phyloP scores from a whole-genome alignment of 2,888 invertebrate genomes.

The Parelbella ahira region DNA sequence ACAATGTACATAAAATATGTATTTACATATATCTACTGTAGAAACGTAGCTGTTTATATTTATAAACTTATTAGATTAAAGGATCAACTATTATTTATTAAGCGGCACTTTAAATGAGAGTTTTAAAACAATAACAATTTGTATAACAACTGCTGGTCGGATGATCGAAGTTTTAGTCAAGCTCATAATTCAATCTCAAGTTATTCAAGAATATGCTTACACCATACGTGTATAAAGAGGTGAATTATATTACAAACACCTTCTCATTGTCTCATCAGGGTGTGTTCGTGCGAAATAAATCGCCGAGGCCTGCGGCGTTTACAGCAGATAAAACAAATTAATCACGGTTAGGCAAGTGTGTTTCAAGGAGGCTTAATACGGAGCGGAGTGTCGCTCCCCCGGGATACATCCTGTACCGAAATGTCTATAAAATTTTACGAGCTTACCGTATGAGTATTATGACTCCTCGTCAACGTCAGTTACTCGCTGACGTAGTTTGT shows the following conservation, averaged over 20 bases:
- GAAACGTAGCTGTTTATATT: too few species aligned
- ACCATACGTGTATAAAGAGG: too few species aligned
- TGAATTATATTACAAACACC: conserved; percentile 14
- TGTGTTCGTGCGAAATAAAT: conserved; percentile 39
- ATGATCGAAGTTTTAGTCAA: too few species aligned
- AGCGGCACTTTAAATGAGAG: too few species aligned
- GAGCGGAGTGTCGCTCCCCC: conserved; percentile 48
- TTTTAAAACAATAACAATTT: too few species aligned
- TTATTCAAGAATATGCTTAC: too few species aligned
- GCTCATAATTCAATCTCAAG: too few species aligned
- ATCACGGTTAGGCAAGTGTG: conserved; percentile 69
- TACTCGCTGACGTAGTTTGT: conserved; percentile 48
- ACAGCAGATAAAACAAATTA: conserved; percentile 66
- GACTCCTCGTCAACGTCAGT: conserved; percentile 59
- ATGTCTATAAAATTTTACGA: conserved; percentile 73
- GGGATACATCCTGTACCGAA: conserved; percentile 55
- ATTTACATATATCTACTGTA: too few species aligned
- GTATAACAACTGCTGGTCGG: too few species aligned
- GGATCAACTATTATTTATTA: too few species aligned
- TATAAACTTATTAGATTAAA: too few species aligned
- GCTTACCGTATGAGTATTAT: conserved; percentile 65
- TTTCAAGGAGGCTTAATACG: conserved; percentile 53
- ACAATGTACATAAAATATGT: too few species aligned
- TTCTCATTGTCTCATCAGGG: conserved; percentile 22
- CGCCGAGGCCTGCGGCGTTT: conserved; percentile 38